Percentiles rank a stretch among this genome's conserved stretches.
Conservation (phyloP, 2,797 vertebrate genomes). For the Chaunax sp. region DNA sequence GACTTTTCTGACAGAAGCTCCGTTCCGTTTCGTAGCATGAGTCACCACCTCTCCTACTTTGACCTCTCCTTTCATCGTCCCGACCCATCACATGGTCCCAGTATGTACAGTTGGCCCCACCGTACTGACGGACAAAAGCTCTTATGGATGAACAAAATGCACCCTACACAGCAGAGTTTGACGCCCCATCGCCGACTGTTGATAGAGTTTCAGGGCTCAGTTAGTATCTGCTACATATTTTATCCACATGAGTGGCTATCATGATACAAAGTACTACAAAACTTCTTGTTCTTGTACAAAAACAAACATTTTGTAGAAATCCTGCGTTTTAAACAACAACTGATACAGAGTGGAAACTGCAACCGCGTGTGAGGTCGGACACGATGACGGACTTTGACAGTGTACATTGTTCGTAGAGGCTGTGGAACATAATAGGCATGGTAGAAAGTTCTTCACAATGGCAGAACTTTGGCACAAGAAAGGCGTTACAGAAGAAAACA, state of each 20-base stretch:
- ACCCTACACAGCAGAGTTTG: constrained; percentile 74
- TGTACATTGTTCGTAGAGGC: constrained; percentile 64
- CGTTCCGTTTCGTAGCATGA: constrained; percentile 39
- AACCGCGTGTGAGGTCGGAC: constrained; percentile 41
- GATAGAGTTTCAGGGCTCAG: constrained; percentile 64
- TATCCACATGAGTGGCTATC: constrained; percentile 77
- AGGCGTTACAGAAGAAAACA: constrained; percentile 74
- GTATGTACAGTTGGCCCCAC: constrained; percentile 51
- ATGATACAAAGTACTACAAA: constrained; percentile 87
- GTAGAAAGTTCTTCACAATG: constrained; percentile 71
- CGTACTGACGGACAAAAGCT: constrained; percentile 51
- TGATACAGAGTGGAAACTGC: constrained; percentile 72
- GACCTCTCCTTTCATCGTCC: constrained; percentile 35
- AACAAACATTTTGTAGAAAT: constrained; percentile 84
- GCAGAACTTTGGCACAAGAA: constrained; percentile 82
- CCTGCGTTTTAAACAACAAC: constrained; percentile 76
- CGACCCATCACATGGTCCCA: constrained; percentile 49
- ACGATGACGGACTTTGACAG: constrained; percentile 51
- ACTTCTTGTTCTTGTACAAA: constrained; percentile 85
- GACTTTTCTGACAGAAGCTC: constrained; percentile 30
- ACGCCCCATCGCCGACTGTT: constrained; percentile 55
- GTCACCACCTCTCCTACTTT: constrained; percentile 38
- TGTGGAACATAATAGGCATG: constrained; percentile 68
- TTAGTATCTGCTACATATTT: constrained; percentile 80
- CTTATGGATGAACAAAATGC: constrained; percentile 62